These are phyloP conservation scores for Pteromalus puparum DNA, from an alignment of 1,140 invertebrate genomes.

Conservation along the genomic window DNA sequence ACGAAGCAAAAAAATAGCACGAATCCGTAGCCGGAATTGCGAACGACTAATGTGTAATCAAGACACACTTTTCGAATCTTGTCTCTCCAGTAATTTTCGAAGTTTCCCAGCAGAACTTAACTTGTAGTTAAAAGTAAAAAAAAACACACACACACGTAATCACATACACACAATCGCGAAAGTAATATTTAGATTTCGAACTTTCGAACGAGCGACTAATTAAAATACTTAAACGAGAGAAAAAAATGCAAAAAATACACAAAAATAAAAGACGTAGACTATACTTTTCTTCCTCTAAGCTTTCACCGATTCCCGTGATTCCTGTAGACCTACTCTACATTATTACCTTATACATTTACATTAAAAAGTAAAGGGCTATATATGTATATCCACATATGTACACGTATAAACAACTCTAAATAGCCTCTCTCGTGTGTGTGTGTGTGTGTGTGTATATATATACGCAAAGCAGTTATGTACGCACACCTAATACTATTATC, in stretches of 20 bases:
- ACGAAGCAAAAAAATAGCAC: not conserved
- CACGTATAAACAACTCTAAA: not conserved
- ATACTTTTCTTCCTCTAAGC: constrained; percentile 21
- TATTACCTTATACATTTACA: not conserved
- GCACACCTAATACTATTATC: not conserved
- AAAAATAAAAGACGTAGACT: not conserved
- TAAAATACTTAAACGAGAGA: not conserved
- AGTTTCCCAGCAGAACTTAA: not conserved
- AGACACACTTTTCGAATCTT: not conserved
- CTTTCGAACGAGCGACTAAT: not conserved
- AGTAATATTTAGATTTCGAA: constrained; percentile 28
- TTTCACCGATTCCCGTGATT: constrained; percentile 10
- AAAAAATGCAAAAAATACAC: constrained; percentile 5
- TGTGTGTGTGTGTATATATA: not conserved
- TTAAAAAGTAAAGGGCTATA: not conserved
- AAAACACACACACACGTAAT: constrained; percentile 26
- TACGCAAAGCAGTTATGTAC: not conserved
- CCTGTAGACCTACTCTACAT: not conserved
- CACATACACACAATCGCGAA: constrained; percentile 5
- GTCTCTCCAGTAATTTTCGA: not conserved
- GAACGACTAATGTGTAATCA: not conserved
- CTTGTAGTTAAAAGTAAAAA: constrained; percentile 19
- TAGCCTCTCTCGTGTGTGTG: not conserved
- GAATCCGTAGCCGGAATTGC: not conserved
- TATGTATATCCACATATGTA: constrained; percentile 1